Evolutionary conservation across 2,888 invertebrate species (phyloP), one percentile per base, ranked within the genome.

Genomic region (Acleris cristana): DNA sequence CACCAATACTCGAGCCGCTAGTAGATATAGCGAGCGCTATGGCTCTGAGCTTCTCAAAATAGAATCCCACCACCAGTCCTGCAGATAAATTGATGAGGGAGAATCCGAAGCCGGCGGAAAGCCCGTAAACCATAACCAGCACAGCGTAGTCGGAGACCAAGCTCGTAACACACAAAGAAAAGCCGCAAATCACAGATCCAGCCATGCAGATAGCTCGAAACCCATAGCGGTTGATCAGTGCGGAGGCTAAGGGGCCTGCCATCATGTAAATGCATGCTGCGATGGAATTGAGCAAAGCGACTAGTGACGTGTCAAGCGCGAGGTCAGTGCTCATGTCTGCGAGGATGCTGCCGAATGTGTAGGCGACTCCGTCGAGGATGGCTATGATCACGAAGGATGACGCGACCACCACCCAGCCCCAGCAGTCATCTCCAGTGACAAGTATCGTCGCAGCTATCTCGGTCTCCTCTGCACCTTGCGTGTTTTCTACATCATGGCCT

Each of bases 401-500:
- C 52, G 73, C 63, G 2, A 91, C 87, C 14, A 92, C 92, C 6
- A 89, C 77, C 92, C 92, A 92, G 49, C 90, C 91, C 90, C 91
- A 92, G 26, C 86, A 86, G 65, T 89, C 89, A 71, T 92, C 91
- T 64, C 80, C 73, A 14, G 91, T 90, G 45, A 91, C 73, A 51
- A 85, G 81, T 74, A 92, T 86, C 77, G 89, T 87, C n/a, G 90
- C 89, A 57, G 88, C 79, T 49, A 92, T 90, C 81, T 92, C 92
- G 61, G 86, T 88, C 81, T 90, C 89, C 80, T 90, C 89, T 8
- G 82, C 85, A 40, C 83, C 89, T 77, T 86, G 83, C 44, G 80
- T 49, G 65, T 83, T 76, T 69, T 83, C 81, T 40, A 3, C 14
- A 4, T 0, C 40, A 3, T 40, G 40, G 14, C 3, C 1, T 14